phyloP scores from a whole-genome alignment of 2,113 vertebrate species.

The Zosterops borbonicus region DNA sequence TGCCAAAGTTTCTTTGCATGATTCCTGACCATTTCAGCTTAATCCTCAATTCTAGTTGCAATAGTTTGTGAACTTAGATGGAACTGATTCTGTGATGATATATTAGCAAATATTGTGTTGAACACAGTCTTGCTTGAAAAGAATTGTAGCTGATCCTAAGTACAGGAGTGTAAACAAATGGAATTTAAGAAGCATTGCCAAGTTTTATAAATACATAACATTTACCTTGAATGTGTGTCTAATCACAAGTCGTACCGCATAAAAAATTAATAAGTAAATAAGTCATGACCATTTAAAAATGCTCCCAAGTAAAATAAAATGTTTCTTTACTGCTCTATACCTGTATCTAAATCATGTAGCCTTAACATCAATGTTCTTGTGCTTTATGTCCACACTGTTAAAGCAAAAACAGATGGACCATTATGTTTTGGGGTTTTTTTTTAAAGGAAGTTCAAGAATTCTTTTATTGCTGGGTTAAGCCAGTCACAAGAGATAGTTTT shows the following conservation, averaged over 20 bases:
- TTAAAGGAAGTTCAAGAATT: background rate
- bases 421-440: background rate
- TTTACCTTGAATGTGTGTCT: conserved; percentile 61
- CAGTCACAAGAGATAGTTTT: conserved; percentile 48
- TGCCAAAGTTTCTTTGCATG: conserved; percentile 28
- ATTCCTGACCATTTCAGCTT: conserved; percentile 54
- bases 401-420: conserved; percentile 57
- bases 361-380: conserved; percentile 50
- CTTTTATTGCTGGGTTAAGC: conserved; percentile 32
- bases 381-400: conserved; percentile 54
- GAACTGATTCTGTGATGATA: conserved; percentile 69
- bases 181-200: conserved; percentile 51
- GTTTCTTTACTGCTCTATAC: conserved; percentile 34
- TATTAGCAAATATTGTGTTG: conserved; percentile 64
- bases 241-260: conserved; percentile 78
- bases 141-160: conserved; percentile 3
- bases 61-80: conserved; percentile 63
- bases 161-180: conserved; percentile 6
- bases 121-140: conserved; percentile 64
- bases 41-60: conserved; percentile 49
- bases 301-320: conserved; percentile 3
- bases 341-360: conserved; percentile 39
- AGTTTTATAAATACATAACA: conserved; percentile 47
- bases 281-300: conserved; percentile 53
- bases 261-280: conserved; percentile 65